Evolutionary conservation across 2,113 vertebrate genomes (phyloP).

Genomic region (Papio anubis): DNA sequence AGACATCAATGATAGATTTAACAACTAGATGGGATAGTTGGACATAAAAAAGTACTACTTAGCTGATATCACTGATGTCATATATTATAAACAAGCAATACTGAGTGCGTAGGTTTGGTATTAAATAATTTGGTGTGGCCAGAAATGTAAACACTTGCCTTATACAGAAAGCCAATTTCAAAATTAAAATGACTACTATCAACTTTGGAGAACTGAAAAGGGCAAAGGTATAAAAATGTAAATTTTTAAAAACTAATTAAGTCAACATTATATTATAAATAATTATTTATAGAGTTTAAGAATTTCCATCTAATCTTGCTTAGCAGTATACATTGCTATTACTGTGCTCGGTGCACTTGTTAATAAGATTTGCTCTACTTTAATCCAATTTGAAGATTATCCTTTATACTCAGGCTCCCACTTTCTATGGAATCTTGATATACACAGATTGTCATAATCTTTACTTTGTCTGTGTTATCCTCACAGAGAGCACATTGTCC

Average conservation of each 20-base stretch:
- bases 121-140: neutral
- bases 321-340: neutral
- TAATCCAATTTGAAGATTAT: neutral
- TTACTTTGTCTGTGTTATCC: neutral
- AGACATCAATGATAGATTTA: neutral
- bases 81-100: neutral
- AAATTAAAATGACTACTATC: conserved; percentile 12
- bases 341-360: neutral
- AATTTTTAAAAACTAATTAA: neutral
- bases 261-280: neutral
- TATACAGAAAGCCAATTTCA: neutral
- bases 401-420: neutral
- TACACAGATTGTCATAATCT: neutral
- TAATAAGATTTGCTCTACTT: neutral
- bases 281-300: conserved; percentile 8
- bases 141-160: neutral
- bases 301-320: neutral
- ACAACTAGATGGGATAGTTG: neutral
- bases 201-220: neutral
- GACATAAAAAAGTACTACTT: neutral
- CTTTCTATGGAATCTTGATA: neutral
- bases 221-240: neutral
- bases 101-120: neutral
- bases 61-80: neutral
- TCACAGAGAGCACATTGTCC: neutral